These are phyloP conservation scores for Epistrophella euchroma DNA, from an alignment of 2,888 invertebrate genomes.

Conservation along the genomic window DNA sequence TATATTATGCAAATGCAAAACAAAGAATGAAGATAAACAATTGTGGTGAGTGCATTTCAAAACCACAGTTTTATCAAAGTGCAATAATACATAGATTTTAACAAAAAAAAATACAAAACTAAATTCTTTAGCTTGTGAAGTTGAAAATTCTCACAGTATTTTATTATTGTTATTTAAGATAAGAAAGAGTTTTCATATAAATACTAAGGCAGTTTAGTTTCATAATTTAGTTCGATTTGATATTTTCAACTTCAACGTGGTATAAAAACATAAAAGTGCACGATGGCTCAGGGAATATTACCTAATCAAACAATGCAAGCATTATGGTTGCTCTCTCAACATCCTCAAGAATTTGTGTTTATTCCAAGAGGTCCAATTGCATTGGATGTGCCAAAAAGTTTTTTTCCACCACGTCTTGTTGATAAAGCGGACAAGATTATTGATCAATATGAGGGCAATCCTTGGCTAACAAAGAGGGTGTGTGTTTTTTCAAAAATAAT, in stretches of 20 bases:
- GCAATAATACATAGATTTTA: neutral
- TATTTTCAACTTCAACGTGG: neutral
- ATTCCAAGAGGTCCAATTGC: conserved; percentile 33
- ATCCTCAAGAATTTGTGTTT: conserved; percentile 31
- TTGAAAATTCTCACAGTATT: conserved; percentile 12
- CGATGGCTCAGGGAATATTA: neutral
- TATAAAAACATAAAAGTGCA: neutral
- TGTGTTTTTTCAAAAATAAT: neutral
- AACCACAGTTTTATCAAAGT: conserved; percentile 7
- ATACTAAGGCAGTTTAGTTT: neutral
- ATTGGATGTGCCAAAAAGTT: conserved; percentile 38
- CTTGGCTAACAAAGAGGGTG: conserved; percentile 21
- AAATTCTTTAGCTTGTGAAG: too few relatives aligned
- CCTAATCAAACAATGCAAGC: conserved; percentile 17
- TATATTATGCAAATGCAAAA: neutral
- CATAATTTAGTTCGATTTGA: conserved; percentile 4
- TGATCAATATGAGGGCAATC: conserved; percentile 7
- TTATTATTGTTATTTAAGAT: neutral
- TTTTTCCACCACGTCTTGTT: conserved; percentile 29
- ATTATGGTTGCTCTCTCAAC: conserved; percentile 16
- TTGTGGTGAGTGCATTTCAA: neutral
- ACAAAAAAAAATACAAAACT: neutral
- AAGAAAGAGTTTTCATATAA: neutral
- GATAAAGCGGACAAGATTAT: conserved; percentile 23
- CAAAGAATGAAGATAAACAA: conserved; percentile 1